A percentile compares a stretch with the other conserved stretches of the same genome.
These are phyloP conservation scores for Ooceraea biroi DNA, from an alignment of 1,140 invertebrate genomes.

Conservation along the genomic window DNA sequence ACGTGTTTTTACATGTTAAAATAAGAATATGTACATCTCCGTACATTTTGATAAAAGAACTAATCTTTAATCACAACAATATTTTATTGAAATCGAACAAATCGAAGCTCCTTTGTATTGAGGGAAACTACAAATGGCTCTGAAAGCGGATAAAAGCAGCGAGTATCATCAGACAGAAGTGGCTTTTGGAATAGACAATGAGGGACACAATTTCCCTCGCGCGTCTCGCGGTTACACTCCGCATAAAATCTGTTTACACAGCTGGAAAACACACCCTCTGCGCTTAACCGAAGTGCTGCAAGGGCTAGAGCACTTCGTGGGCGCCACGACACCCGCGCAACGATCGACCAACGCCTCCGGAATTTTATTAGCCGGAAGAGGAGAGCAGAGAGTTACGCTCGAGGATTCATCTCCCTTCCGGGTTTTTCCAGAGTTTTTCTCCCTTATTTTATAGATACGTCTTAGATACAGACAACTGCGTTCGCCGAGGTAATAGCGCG, in stretches of 20 bases:
- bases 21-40: background rate
- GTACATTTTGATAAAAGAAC: background rate
- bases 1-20: too few relatives aligned
- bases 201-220: slow-evolving; percentile 45
- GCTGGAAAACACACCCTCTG: slow-evolving; percentile 63
- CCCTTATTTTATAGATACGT: slow-evolving; percentile 30
- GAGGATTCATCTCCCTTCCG: slow-evolving; percentile 38
- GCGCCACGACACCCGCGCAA: slow-evolving; percentile 32
- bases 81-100: background rate
- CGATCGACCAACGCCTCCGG: slow-evolving; percentile 56
- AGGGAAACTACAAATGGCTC: background rate
- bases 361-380: slow-evolving; percentile 82
- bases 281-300: slow-evolving; percentile 47
- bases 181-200: slow-evolving; percentile 69
- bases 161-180: slow-evolving; percentile 48
- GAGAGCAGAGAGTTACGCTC: slow-evolving; percentile 3
- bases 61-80: background rate
- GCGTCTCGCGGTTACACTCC: slow-evolving; percentile 62
- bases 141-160: slow-evolving; percentile 51
- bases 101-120: background rate
- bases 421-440: background rate
- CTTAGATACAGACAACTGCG: background rate
- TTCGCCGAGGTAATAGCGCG: slow-evolving; percentile 9
- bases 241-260: slow-evolving; percentile 78
- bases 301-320: slow-evolving; percentile 52